phyloP scores from a whole-genome alignment of 2,797 vertebrate species.

The Pristis pectinata region DNA sequence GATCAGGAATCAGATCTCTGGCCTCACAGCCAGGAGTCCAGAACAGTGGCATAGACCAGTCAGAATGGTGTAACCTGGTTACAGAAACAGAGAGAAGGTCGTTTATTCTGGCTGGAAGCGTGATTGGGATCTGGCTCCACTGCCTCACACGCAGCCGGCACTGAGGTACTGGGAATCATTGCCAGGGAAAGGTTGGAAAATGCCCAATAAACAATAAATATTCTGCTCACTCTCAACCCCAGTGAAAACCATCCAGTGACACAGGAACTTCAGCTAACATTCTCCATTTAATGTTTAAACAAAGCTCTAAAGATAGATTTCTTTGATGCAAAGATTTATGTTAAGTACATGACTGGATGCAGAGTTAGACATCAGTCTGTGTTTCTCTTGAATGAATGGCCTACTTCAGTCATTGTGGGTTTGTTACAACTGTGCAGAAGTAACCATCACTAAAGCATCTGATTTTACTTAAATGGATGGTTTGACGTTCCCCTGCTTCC shows the following conservation, averaged over 20 bases:
- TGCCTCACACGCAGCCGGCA: not conserved
- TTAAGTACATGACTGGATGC: not conserved
- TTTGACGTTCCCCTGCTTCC: too few relatives aligned
- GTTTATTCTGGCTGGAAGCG: constrained; percentile 27
- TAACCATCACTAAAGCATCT: too few relatives aligned
- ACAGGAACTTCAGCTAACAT: not conserved
- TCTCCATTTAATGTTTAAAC: not conserved
- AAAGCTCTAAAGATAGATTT: too few relatives aligned
- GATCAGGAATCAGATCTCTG: not conserved
- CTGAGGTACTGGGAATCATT: not conserved
- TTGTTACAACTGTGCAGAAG: too few relatives aligned
- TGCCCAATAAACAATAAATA: constrained; percentile 10
- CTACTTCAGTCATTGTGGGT: too few relatives aligned
- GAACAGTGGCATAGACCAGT: not conserved
- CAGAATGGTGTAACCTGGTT: not conserved
- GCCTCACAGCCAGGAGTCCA: not conserved
- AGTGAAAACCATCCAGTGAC: not conserved
- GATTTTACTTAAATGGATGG: too few relatives aligned
- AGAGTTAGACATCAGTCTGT: not conserved
- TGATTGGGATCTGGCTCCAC: not conserved
- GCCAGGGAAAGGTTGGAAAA: not conserved
- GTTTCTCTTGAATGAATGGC: not conserved
- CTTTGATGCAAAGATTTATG: not conserved
- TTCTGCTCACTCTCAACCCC: not conserved
- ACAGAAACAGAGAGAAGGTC: constrained; percentile 21